These are phyloP conservation scores for Troides helena DNA, from an alignment of 2,888 invertebrate genomes.

Conservation along the genomic window DNA sequence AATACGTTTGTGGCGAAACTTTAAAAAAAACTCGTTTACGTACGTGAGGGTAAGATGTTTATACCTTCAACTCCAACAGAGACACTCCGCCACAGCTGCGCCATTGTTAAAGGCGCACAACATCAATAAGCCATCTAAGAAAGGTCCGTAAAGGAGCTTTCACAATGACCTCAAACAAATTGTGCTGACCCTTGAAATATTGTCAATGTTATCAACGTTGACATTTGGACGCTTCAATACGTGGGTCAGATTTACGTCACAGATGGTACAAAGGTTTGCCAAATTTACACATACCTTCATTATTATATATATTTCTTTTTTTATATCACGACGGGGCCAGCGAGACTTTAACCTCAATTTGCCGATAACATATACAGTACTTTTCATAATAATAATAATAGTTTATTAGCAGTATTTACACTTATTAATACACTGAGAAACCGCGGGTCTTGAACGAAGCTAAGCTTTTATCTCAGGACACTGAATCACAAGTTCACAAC, in stretches of 20 bases:
- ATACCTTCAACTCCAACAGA: conserved; percentile 9
- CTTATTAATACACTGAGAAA: too few relatives aligned
- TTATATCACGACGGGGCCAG: too few relatives aligned
- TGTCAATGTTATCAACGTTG: conserved; percentile 9
- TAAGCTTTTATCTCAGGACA: too few relatives aligned
- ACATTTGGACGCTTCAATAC: not conserved
- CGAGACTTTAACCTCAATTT: too few relatives aligned
- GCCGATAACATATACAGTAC: too few relatives aligned
- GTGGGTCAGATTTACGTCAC: not conserved
- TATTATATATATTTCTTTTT: not conserved
- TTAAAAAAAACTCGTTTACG: conserved; percentile 4
- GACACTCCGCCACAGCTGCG: conserved; percentile 50
- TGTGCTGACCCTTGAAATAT: conserved; percentile 16
- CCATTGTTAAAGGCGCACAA: conserved; percentile 59
- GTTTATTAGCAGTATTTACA: too few relatives aligned
- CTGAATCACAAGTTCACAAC: too few relatives aligned
- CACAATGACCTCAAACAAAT: conserved; percentile 35
- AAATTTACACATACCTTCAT: not conserved
- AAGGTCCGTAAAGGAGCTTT: conserved; percentile 47
- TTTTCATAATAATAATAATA: too few relatives aligned
- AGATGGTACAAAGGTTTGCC: not conserved
- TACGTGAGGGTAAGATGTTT: conserved; percentile 20
- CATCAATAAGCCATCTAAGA: conserved; percentile 71
- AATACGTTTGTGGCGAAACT: not conserved
- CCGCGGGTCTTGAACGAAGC: too few relatives aligned